phyloP scores from a whole-genome alignment of 2,888 invertebrate genomes.

The Perizoma affinitatum region DNA sequence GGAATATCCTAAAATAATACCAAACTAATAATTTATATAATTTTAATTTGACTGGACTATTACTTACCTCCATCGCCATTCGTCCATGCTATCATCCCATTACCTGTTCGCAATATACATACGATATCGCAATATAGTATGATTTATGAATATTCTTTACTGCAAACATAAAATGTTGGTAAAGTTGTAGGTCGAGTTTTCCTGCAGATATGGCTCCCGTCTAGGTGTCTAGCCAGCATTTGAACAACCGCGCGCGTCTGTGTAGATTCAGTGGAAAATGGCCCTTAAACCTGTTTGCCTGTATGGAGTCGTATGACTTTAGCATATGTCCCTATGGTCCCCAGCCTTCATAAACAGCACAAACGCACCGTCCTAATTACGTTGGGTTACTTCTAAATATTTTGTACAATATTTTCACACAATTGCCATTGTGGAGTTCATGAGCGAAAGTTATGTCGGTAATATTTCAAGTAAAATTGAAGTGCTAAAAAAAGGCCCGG shows the following conservation, averaged over 20 bases:
- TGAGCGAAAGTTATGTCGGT: slow-evolving; percentile 49
- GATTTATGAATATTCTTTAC: no score
- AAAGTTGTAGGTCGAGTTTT: no score
- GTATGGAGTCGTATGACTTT: slow-evolving; percentile 6
- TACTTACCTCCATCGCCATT: no score
- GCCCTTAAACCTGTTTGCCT: neutral
- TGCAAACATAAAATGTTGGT: no score
- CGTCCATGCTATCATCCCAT: no score
- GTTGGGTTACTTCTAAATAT: slow-evolving; percentile 67
- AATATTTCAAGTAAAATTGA: neutral
- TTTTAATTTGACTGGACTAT: no score
- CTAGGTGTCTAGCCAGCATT: neutral
- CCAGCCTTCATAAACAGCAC: slow-evolving; percentile 62
- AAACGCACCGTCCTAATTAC: slow-evolving; percentile 69
- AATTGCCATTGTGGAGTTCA: slow-evolving; percentile 52
- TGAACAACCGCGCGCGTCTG: neutral
- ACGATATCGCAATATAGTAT: no score
- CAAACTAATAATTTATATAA: no score
- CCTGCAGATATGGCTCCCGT: no score
- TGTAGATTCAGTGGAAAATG: neutral
- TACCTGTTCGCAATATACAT: no score
- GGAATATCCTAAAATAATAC: no score
- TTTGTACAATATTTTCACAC: slow-evolving; percentile 48
- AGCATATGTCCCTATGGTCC: slow-evolving; percentile 30
- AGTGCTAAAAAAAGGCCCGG: no score